Conservation (phyloP, 1,140 invertebrate genomes). For the Hyles euphorbiae region DNA sequence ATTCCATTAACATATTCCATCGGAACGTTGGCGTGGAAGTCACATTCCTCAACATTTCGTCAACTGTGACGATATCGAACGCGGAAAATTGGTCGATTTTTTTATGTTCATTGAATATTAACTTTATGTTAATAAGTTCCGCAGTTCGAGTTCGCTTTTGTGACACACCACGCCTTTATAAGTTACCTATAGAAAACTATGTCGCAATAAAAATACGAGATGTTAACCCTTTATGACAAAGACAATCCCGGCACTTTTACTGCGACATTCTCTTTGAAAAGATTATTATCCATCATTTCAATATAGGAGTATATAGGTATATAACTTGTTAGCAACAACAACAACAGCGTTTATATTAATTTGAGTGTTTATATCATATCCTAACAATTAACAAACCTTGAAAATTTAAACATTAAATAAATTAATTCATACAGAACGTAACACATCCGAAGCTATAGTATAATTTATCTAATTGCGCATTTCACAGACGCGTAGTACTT, state of each 20-base stretch:
- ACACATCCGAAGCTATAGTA: too few species aligned
- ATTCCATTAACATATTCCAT: conserved; percentile 67
- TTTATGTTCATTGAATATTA: conserved; percentile 3
- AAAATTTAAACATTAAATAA: conserved; percentile 7
- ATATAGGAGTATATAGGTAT: conserved; percentile 42
- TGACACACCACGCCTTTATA: conserved; percentile 32
- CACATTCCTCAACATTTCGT: conserved; percentile 18
- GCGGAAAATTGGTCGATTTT: neutral
- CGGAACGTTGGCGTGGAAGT: conserved; percentile 51
- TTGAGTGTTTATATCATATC: conserved; percentile 53
- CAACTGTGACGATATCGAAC: neutral
- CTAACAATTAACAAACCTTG: conserved; percentile 27
- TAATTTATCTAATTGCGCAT: too few species aligned
- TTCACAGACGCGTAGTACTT: too few species aligned
- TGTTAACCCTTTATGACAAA: conserved; percentile 8
- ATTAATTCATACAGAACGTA: neutral
- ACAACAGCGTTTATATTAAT: conserved; percentile 59
- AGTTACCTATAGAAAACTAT: conserved; percentile 31
- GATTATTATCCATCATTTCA: conserved; percentile 31
- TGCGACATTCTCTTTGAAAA: conserved; percentile 20
- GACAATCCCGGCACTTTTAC: conserved; percentile 12
- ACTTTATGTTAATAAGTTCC: conserved; percentile 1
- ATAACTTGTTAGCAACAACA: conserved; percentile 67
- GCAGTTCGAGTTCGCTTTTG: neutral
- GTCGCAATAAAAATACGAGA: conserved; percentile 32